Base-by-base conservation (phyloP, 2,888 invertebrate genomes). In the Buathra laborator region DNA sequence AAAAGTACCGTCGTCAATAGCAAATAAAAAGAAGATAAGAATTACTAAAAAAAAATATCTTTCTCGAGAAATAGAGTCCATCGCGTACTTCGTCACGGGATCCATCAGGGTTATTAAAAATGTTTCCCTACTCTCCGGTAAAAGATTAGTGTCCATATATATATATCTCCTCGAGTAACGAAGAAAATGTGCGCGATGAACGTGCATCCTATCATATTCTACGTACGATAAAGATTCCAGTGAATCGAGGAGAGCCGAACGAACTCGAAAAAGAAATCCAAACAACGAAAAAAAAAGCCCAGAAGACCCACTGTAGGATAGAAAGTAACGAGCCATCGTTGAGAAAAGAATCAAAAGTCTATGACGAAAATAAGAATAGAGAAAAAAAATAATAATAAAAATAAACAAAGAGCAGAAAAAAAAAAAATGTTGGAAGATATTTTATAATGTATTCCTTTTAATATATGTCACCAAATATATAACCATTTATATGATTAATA, bases 101-200 rank as follows among this genome's bases (percentile, higher is more conserved):
- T 84, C 86, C 85, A 85, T 86, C 85, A 85, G 78, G 76, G 80
- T 84, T 86, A 87, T 87, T 87, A 86, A 80, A 83, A 87, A 77
- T 79, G 70, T 81, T 53, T 37, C 1, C 37, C 59, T 62, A 70
- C 67, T 75, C 67, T 51, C 67, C 53, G 72, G 71, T 84, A 80
- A 84, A 84, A 84, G 66, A 84, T 84, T 72, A 81, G 72, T 81
- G 81, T 68, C 59, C 81, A 62, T 59, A 59, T 6, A 24, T n/a
- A n/a, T n/a, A 24, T 59, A 59, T 59, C 59, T 24, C 37, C 59
- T 68, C 37, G 37, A 56, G 82, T 53, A 64, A 64, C 62, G 53
- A 16, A 16, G 29, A 14, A 16, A 56, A 78, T 14, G 16, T 70
- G 43, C 5, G 37, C 68, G 51, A 62, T 70, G 68, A 24, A 19